These are phyloP conservation scores for Goniozus legneri DNA, from an alignment of 1,140 invertebrate genomes.

Conservation along the genomic window DNA sequence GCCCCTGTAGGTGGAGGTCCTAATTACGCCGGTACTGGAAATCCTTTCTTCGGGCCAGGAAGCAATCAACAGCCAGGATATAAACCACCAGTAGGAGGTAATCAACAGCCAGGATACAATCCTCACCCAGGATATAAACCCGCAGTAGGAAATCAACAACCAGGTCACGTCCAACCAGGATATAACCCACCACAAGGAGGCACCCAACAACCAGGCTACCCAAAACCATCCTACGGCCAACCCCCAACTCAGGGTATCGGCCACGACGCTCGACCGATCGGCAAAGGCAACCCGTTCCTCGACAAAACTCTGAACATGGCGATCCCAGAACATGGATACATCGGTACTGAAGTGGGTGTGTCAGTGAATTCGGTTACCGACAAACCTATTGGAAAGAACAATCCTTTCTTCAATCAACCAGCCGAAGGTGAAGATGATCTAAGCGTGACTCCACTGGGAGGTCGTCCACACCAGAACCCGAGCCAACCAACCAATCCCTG, in stretches of 20 bases:
- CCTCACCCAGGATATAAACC: no score
- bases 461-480: no score
- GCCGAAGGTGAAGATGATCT: not conserved
- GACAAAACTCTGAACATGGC: not conserved
- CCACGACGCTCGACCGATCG: slow-evolving; percentile 6
- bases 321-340: no score
- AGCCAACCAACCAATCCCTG: no score
- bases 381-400: slow-evolving; percentile 6
- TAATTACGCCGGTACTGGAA: no score
- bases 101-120: no score
- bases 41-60: no score
- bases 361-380: not conserved
- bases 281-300: slow-evolving; percentile 17
- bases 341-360: not conserved
- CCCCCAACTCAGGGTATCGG: not conserved
- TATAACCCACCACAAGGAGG: not conserved
- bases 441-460: not conserved
- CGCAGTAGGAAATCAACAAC: not conserved
- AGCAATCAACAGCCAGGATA: no score
- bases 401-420: slow-evolving; percentile 9
- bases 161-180: not conserved
- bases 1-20: no score
- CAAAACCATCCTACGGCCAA: not conserved
- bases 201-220: not conserved
- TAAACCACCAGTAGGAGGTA: no score